Base-by-base conservation (phyloP, 1,140 invertebrate genomes). In the Achroia grisella region DNA sequence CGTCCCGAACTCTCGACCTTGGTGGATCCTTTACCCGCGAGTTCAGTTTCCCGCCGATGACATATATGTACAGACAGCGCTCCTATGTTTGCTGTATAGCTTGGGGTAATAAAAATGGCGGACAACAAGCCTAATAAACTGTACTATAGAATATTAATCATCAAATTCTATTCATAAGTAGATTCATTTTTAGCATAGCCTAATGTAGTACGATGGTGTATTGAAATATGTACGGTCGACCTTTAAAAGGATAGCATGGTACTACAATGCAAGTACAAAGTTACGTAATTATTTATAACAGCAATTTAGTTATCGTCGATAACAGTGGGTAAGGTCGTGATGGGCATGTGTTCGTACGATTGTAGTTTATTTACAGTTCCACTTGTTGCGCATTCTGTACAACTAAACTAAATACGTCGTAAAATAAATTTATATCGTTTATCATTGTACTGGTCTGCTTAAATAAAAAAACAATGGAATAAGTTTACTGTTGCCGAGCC, bases 1-100 rank as follows among this genome's bases (percentile, higher is more conserved):
- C 69, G 69, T 69, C 62, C 55, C 62, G 74, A 73, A 72, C 70
- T 80, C 62, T 55, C 61, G 74, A 73, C 74, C 70, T 80, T 80
- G 74, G 62, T 59, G 62, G 58, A 80, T 75, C 69, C 59, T 23
- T 23, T 23, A 6, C 17, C 17, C 17, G 17, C 17, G 17, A 6
- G 17, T 23, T 23, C 2, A 23, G 61, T 52, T 70, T 71, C 65
- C 62, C 58, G 57, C 51, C 44, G 17, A 10, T 29, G 10, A 37
- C 34, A 36, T 17, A 10, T 37, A 15, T 17, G 17, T 27, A 39
- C 23, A 2, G 4, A 23, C 36, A 4, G 12, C 5, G 36, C 10
- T 23, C 9, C 1, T n/a, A n/a, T 39, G 8, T 15, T 11, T 8
- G 33, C 13, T 34, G 12, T n/a, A 6, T 34, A 34, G 6, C 10